phyloP scores from a whole-genome alignment of 35 echinoderm and acorn worm species.

The Ptychodera flava region DNA sequence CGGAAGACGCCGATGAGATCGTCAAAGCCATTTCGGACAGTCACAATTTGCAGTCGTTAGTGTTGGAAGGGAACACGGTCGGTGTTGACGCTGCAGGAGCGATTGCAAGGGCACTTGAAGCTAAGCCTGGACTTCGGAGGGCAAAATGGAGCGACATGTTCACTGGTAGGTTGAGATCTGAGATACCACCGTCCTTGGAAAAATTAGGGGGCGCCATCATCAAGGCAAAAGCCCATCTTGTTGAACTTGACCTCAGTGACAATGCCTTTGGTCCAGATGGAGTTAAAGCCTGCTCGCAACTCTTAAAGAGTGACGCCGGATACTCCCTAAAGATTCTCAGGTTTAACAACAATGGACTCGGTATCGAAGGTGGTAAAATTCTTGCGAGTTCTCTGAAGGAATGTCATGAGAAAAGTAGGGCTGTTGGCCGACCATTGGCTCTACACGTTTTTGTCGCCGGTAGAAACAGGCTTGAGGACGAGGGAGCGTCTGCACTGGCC shows the following conservation, averaged over 20 bases:
- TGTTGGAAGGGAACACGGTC: conserved; percentile 76
- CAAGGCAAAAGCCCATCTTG: conserved; percentile 60
- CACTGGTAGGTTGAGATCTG: conserved; percentile 82
- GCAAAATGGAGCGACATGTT: conserved; percentile 93
- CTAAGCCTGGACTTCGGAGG: conserved; percentile 85
- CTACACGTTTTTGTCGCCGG: conserved; percentile 78
- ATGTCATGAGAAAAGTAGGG: conserved; percentile 67
- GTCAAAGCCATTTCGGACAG: conserved; percentile 64
- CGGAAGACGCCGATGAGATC: conserved; percentile 81
- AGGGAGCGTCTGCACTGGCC: conserved; percentile 75
- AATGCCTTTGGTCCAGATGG: conserved; percentile 98
- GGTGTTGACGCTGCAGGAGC: conserved; percentile 78
- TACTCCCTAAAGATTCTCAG: conserved; percentile 78
- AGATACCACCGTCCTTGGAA: conserved; percentile 89
- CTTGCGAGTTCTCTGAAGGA: conserved; percentile 73
- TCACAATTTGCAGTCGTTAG: conserved; percentile 64
- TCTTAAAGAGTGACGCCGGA: conserved; percentile 74
- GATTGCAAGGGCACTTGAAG: conserved; percentile 59
- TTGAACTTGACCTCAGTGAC: conserved; percentile 84
- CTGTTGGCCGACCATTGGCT: conserved; percentile 50
- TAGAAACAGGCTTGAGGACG: conserved; percentile 92
- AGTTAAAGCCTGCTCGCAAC: conserved; percentile 72
- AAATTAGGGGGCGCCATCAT: conserved; percentile 92
- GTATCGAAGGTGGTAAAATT: conserved; percentile 74
- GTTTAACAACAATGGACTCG: conserved; percentile 96